These are phyloP conservation scores for Camelus bactrianus DNA, from an alignment of 2,113 vertebrate species.

Conservation along the genomic window DNA sequence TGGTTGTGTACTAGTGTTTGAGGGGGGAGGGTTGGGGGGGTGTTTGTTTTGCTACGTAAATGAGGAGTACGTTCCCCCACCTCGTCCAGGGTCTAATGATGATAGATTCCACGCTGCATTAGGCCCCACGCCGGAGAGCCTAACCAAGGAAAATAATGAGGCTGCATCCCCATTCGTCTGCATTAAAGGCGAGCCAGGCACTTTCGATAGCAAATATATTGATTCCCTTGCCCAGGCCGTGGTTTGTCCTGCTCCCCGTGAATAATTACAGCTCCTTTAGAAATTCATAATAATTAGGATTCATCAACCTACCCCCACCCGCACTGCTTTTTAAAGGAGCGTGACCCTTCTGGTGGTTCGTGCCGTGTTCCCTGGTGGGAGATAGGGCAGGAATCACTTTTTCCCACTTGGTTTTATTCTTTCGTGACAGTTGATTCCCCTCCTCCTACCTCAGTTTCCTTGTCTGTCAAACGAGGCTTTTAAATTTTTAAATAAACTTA, in stretches of 20 bases:
- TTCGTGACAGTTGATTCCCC: not conserved
- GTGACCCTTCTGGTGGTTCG: not conserved
- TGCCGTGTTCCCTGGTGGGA: not conserved
- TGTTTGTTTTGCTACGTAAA: constrained; percentile 53
- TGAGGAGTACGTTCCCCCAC: not conserved
- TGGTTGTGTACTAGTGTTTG: not conserved
- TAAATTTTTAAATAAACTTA: not conserved
- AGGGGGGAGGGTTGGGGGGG: too few relatives aligned
- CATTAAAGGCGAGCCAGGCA: constrained; percentile 78
- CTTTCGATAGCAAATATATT: constrained; percentile 81
- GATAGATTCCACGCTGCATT: constrained; percentile 74
- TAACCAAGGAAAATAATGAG: constrained; percentile 79
- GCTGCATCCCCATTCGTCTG: constrained; percentile 76
- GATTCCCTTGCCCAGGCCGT: constrained; percentile 63
- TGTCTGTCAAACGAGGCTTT: not conserved
- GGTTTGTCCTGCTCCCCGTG: constrained; percentile 62
- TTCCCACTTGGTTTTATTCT: not conserved
- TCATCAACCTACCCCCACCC: not conserved
- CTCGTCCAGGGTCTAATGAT: constrained; percentile 68
- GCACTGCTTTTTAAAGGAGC: not conserved
- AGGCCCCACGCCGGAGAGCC: constrained; percentile 37
- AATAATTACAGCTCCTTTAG: constrained; percentile 76
- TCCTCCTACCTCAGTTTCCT: constrained; percentile 64
- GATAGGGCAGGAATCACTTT: not conserved
- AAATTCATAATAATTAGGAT: constrained; percentile 82